Evolutionary conservation across 2,113 vertebrate genomes (phyloP).

Genomic region (Gadus chalcogrammus): DNA sequence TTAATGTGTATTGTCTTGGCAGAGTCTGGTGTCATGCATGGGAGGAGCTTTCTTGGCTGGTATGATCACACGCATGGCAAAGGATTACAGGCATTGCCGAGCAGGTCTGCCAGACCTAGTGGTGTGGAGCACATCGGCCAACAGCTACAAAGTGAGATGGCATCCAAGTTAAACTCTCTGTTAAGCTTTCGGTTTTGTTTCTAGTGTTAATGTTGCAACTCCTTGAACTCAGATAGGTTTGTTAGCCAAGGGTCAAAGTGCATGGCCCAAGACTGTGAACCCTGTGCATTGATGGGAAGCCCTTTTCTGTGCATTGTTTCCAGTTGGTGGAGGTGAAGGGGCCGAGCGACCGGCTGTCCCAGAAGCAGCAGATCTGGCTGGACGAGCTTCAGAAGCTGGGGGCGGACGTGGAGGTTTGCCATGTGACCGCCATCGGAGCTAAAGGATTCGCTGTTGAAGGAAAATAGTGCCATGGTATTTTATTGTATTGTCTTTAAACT

Average conservation of each 20-base stretch:
- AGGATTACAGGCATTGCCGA: conserved; percentile 86
- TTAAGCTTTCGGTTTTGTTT: not conserved
- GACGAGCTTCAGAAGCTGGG: conserved; percentile 84
- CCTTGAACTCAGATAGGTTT: no score
- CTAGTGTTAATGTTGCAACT: not conserved
- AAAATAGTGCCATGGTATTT: conserved; percentile 3
- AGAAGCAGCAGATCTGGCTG: conserved; percentile 93
- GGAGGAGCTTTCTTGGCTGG: conserved; percentile 85
- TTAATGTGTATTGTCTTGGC: conserved; percentile 18
- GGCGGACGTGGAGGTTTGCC: conserved; percentile 89
- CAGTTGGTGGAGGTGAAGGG: conserved; percentile 97
- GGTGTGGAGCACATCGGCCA: conserved; percentile 80
- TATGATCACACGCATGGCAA: conserved; percentile 77
- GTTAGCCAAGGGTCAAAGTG: no score
- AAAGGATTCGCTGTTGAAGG: conserved; percentile 70
- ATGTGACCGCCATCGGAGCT: conserved; percentile 80
- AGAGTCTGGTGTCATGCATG: conserved; percentile 85
- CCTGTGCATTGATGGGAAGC: not conserved
- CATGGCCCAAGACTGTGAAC: not conserved
- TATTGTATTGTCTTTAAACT: no score
- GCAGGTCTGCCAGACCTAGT: conserved; percentile 92
- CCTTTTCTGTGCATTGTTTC: conserved; percentile 18
- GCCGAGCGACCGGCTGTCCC: conserved; percentile 87
- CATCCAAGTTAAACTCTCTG: not conserved
- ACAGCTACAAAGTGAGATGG: conserved; percentile 78